These are phyloP conservation scores for Vulpes vulpes DNA, from an alignment of 2,113 vertebrate species.

Conservation along the genomic window DNA sequence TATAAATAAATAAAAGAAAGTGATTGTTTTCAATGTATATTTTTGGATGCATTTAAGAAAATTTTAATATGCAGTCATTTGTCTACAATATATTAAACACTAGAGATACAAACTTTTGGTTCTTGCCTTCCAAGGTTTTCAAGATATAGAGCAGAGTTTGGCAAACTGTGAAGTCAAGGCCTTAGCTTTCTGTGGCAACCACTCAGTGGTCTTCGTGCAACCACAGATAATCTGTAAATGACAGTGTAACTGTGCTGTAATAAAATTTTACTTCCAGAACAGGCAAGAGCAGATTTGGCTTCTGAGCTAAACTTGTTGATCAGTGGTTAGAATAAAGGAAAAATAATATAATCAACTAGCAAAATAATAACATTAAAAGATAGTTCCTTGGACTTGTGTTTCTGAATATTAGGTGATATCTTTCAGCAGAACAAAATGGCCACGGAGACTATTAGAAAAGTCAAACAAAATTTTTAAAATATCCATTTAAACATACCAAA, in stretches of 20 bases:
- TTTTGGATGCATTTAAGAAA: conserved; percentile 1
- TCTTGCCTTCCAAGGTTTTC: neutral
- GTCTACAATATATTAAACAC: neutral
- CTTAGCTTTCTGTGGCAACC: neutral
- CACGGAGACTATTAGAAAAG: neutral
- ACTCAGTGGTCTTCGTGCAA: neutral
- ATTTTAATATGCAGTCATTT: neutral
- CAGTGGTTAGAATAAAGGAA: neutral
- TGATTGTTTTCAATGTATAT: neutral
- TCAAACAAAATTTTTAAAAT: neutral
- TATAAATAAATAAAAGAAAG: too few species aligned
- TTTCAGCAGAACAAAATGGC: neutral
- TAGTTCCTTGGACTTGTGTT: neutral
- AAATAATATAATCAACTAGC: neutral
- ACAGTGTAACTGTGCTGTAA: neutral
- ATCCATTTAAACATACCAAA: neutral
- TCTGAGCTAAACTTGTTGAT: neutral
- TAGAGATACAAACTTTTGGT: neutral
- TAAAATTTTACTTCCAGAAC: neutral
- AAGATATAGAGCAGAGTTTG: too few species aligned
- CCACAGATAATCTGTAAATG: neutral
- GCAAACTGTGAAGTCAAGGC: neutral
- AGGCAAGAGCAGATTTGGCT: neutral
- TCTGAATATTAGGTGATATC: neutral
- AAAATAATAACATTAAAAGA: neutral